Percentiles rank a stretch among this genome's conserved stretches.
These are phyloP conservation scores for Thryonomys swinderianus DNA, from an alignment of 2,113 vertebrate species.

Conservation along the genomic window DNA sequence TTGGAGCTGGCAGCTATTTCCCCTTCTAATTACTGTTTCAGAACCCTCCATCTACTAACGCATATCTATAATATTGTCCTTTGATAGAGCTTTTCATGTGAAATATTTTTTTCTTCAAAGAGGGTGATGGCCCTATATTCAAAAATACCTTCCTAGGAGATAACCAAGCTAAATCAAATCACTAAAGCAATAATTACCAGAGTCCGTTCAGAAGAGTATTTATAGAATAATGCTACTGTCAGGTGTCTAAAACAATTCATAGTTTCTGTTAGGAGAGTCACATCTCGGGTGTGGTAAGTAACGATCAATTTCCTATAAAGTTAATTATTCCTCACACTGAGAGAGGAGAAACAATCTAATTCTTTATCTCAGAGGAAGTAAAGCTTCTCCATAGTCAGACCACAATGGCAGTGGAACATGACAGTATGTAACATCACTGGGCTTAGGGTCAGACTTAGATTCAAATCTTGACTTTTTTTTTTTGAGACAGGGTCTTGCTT, in stretches of 20 bases:
- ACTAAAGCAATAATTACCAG: conserved; percentile 41
- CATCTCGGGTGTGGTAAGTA: not conserved
- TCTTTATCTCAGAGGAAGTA: conserved; percentile 40
- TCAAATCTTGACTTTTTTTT: conserved; percentile 22
- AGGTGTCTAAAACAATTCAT: conserved; percentile 56
- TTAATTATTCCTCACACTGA: conserved; percentile 25
- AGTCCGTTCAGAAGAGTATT: conserved; percentile 36
- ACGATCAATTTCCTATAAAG: conserved; percentile 39
- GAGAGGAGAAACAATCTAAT: conserved; percentile 22
- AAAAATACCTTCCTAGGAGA: conserved; percentile 47
- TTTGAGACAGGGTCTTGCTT: too few relatives aligned
- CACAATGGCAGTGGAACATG: not conserved
- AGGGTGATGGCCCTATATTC: not conserved
- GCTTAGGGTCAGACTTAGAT: conserved; percentile 7
- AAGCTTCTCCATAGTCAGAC: conserved; percentile 9
- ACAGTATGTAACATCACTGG: not conserved
- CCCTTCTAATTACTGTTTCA: not conserved
- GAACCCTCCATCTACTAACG: not conserved
- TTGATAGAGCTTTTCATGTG: conserved; percentile 40
- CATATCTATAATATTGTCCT: not conserved
- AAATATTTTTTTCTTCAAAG: conserved; percentile 25
- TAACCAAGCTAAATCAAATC: conserved; percentile 41
- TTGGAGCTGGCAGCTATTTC: not conserved
- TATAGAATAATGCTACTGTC: conserved; percentile 1
- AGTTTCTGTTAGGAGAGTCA: conserved; percentile 11